Conservation (phyloP, 2,888 invertebrate species). For the Hypselothyrea guttata region DNA sequence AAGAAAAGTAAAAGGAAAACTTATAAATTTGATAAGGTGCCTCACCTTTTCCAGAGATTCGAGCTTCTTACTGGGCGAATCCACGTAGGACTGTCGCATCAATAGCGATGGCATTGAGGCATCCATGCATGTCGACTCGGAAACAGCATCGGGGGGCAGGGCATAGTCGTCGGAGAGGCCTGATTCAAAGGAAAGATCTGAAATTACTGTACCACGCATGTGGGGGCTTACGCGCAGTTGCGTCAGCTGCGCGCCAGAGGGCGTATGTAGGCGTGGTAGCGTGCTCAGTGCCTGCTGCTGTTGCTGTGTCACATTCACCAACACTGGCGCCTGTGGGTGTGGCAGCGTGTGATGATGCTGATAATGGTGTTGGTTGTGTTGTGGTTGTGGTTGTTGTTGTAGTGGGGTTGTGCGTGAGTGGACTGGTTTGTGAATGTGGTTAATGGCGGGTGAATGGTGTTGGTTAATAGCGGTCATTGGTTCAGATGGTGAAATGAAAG, state of each 20-base stretch:
- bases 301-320: constrained; percentile 30
- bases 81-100: constrained; percentile 85
- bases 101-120: constrained; percentile 87
- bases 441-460: constrained; percentile 18
- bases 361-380: constrained; percentile 26
- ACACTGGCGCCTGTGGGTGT: constrained; percentile 39
- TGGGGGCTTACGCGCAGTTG: constrained; percentile 76
- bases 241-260: constrained; percentile 65
- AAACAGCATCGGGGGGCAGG: constrained; percentile 96
- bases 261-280: constrained; percentile 64
- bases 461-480: constrained; percentile 34
- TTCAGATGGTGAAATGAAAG: constrained; percentile 22
- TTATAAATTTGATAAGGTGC: neutral
- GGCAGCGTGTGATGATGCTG: constrained; percentile 60
- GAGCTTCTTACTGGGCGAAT: constrained; percentile 85
- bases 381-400: constrained; percentile 27
- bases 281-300: constrained; percentile 54
- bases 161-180: constrained; percentile 98
- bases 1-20: no score
- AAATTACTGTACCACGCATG: constrained; percentile 83
- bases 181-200: constrained; percentile 95
- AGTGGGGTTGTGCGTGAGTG: constrained; percentile 33
- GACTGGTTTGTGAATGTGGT: constrained; percentile 54
- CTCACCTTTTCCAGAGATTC: constrained; percentile 92
- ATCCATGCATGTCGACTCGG: constrained; percentile 90